These are phyloP conservation scores for Gallinago media DNA, from an alignment of 2,113 vertebrate genomes.

Conservation along the genomic window DNA sequence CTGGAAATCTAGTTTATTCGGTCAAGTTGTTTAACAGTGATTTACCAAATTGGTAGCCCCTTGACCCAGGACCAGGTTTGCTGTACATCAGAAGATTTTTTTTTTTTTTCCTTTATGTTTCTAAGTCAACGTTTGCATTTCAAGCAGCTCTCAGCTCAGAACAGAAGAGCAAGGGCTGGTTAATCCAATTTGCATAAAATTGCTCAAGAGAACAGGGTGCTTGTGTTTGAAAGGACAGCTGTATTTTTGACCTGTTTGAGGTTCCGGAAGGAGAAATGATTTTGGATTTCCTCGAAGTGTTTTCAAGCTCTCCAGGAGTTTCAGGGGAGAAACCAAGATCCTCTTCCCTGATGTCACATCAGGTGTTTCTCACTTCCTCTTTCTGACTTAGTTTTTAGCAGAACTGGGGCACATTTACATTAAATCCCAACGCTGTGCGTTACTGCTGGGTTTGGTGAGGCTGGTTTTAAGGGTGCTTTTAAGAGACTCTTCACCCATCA, in stretches of 20 bases:
- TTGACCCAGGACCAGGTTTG: not conserved
- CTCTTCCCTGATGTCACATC: not conserved
- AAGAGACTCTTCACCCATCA: not conserved
- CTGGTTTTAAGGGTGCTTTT: not conserved
- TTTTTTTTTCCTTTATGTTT: not conserved
- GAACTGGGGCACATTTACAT: not conserved
- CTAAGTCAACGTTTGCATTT: not conserved
- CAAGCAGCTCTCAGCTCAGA: not conserved
- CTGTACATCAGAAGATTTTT: not conserved
- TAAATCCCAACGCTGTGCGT: not conserved
- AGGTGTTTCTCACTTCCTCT: constrained; percentile 23
- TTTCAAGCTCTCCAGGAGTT: not conserved
- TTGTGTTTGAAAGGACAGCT: not conserved
- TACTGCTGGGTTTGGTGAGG: not conserved
- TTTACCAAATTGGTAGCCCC: not conserved
- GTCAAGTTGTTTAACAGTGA: not conserved
- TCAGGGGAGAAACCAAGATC: not conserved
- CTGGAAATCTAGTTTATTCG: not conserved
- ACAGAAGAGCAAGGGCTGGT: not conserved
- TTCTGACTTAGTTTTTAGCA: constrained; percentile 16
- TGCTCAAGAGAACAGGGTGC: not conserved
- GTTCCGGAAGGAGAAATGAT: not conserved
- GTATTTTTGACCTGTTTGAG: not conserved
- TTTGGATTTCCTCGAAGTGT: not conserved
- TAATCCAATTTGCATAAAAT: not conserved